Evolutionary conservation across 2,888 invertebrate species (phyloP).

Genomic region (Rhogogaster chlorosoma): DNA sequence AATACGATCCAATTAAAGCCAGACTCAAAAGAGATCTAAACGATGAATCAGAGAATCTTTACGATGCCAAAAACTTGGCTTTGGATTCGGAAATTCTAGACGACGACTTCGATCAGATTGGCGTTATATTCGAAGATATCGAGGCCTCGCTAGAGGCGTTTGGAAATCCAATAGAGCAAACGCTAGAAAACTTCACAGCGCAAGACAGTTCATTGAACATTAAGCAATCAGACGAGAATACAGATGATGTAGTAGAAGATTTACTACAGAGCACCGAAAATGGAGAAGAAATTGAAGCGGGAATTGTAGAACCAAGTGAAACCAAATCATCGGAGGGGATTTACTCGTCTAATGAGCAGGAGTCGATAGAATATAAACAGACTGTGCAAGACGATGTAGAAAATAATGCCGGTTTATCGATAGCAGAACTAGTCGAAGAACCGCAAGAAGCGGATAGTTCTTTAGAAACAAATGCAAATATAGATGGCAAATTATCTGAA

Average conservation of each 20-base stretch:
- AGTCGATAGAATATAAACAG: background rate
- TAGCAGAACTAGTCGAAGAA: background rate
- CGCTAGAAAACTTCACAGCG: background rate
- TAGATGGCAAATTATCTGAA: background rate
- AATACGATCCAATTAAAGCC: constrained; percentile 75
- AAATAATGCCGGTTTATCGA: background rate
- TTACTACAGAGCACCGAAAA: constrained; percentile 23
- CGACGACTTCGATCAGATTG: constrained; percentile 52
- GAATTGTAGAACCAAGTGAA: constrained; percentile 52
- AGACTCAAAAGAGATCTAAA: constrained; percentile 32
- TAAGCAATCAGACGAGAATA: constrained; percentile 57
- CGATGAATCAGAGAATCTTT: background rate
- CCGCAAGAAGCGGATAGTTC: background rate
- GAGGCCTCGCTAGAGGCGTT: constrained; percentile 65
- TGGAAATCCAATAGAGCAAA: constrained; percentile 58
- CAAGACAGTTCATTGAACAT: constrained; percentile 21
- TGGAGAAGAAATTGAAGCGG: constrained; percentile 51
- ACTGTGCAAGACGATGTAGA: background rate
- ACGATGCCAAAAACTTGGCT: background rate
- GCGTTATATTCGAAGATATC: constrained; percentile 64
- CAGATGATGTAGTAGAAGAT: constrained; percentile 57
- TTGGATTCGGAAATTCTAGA: constrained; percentile 44
- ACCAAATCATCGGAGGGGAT: background rate
- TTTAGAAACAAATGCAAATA: background rate
- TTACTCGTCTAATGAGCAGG: background rate